These are phyloP conservation scores for Leucoraja ocellata DNA, from an alignment of 2,797 vertebrate genomes.

Conservation along the genomic window DNA sequence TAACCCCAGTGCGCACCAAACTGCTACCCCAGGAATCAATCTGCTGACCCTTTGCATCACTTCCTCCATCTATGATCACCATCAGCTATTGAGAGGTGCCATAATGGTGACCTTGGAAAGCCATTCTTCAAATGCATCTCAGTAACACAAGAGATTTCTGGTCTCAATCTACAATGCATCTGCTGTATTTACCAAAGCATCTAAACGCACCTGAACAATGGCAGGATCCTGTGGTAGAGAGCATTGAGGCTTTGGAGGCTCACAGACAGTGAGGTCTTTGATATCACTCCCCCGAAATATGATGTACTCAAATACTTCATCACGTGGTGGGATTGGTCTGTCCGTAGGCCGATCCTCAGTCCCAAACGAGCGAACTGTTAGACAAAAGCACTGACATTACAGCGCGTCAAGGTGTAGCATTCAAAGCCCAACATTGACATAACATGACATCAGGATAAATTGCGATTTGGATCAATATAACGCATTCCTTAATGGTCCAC, in stretches of 20 bases:
- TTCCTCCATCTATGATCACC: background rate
- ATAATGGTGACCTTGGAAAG: no score
- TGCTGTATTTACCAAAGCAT: background rate
- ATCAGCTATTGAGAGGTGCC: background rate
- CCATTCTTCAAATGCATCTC: no score
- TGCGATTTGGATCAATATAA: background rate
- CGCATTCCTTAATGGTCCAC: background rate
- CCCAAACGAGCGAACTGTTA: constrained; percentile 88
- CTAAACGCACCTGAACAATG: constrained; percentile 78
- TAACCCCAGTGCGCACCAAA: no score
- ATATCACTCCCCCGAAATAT: constrained; percentile 96
- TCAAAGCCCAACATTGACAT: background rate
- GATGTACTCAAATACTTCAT: constrained; percentile 96
- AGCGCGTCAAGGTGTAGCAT: background rate
- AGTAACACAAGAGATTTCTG: background rate
- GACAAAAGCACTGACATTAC: background rate
- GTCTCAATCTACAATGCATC: no score
- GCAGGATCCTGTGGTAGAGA: constrained; percentile 92
- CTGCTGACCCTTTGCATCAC: no score
- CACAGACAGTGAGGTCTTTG: constrained; percentile 96
- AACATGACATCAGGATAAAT: background rate
- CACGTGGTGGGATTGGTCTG: constrained; percentile 88
- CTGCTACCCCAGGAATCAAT: no score
- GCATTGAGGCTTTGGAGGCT: constrained; percentile 87
- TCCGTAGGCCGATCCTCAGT: constrained; percentile 94